Conservation (phyloP, 2,797 vertebrate species). For the Platalea minor region DNA sequence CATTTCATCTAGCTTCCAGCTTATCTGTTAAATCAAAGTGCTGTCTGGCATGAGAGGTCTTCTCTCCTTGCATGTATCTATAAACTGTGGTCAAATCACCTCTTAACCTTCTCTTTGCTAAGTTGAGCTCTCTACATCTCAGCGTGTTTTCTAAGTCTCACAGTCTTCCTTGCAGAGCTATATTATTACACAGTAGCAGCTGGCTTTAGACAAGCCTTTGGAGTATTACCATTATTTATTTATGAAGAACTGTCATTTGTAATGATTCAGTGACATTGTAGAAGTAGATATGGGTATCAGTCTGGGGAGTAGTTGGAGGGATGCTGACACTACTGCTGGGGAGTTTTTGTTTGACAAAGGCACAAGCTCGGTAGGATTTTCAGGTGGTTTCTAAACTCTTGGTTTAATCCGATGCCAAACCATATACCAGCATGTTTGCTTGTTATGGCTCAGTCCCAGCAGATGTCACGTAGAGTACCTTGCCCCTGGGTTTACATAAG, state of each 20-base stretch:
- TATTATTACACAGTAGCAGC: neutral
- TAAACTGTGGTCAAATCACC: neutral
- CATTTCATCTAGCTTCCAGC: neutral
- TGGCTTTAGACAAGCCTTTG: neutral
- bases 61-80: neutral
- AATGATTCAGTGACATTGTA: neutral
- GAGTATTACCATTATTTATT: neutral
- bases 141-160: neutral
- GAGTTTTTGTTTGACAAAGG: neutral
- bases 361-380: neutral
- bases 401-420: neutral
- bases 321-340: fast-evolving
- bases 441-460: neutral
- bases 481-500: neutral
- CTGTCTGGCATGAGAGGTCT: neutral
- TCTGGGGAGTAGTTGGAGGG: neutral
- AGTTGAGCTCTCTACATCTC: neutral
- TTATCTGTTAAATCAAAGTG: neutral
- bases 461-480: neutral
- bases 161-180: neutral
- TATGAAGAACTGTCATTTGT: neutral
- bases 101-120: neutral
- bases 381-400: neutral
- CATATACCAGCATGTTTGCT: neutral
- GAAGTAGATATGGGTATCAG: neutral